Percentiles rank a stretch among this genome's conserved stretches.
These are phyloP conservation scores for Chymomyza caudatula DNA, from an alignment of 2,888 invertebrate species.

Conservation along the genomic window DNA sequence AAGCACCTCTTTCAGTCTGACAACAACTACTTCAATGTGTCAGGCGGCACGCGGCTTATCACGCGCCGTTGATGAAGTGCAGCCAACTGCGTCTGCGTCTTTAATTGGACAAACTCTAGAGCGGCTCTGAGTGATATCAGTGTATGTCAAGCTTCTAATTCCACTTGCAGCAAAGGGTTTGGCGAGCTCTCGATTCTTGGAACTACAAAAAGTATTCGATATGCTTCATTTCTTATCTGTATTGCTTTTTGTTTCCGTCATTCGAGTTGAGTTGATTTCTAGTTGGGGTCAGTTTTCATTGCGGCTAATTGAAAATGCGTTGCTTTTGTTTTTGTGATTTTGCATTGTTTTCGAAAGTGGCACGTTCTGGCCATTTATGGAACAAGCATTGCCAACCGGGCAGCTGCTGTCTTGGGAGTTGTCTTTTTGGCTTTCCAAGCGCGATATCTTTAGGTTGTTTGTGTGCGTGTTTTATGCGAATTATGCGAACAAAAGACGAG, in stretches of 20 bases:
- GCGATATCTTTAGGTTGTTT: background rate
- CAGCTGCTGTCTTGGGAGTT: background rate
- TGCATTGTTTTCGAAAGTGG: constrained; percentile 54
- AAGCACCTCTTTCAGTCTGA: background rate
- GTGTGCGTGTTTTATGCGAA: background rate
- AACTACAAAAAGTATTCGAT: constrained; percentile 1
- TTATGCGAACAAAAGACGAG: background rate
- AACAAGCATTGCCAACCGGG: constrained; percentile 39
- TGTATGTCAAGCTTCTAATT: background rate
- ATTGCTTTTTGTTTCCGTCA: constrained; percentile 27
- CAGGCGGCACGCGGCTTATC: constrained; percentile 30
- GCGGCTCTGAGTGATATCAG: too few species aligned
- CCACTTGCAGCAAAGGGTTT: background rate
- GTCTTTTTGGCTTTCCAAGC: background rate
- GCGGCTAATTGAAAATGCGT: constrained; percentile 20
- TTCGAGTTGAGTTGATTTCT: constrained; percentile 17
- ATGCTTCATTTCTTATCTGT: constrained; percentile 40
- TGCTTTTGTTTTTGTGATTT: constrained; percentile 19
- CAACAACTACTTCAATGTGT: background rate
- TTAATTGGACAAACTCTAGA: constrained; percentile 34
- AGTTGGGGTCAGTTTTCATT: background rate
- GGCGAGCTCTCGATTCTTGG: constrained; percentile 20
- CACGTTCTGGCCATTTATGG: constrained; percentile 63
- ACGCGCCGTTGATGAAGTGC: constrained; percentile 40
- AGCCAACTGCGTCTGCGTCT: constrained; percentile 22